Percentiles rank a stretch among this genome's conserved stretches.
These are phyloP conservation scores for Sphenopsis melanotis DNA, from an alignment of 2,797 vertebrate genomes.

Conservation along the genomic window DNA sequence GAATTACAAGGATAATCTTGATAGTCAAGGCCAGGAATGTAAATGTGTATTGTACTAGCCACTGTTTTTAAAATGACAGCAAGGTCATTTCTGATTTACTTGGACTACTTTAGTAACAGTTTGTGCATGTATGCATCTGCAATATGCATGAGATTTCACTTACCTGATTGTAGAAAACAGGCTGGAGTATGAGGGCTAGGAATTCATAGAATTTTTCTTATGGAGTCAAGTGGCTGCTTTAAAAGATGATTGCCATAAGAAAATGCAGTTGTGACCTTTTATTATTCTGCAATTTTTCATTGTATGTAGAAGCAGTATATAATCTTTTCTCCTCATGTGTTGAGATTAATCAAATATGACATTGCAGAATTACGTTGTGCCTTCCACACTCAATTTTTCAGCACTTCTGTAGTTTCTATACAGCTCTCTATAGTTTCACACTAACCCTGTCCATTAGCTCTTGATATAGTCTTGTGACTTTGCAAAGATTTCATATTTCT, in stretches of 20 bases:
- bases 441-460: neutral
- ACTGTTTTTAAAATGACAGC: neutral
- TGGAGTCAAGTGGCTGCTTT: neutral
- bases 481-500: neutral
- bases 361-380: neutral
- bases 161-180: neutral
- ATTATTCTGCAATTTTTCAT: neutral
- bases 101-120: neutral
- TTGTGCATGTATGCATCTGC: neutral
- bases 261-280: neutral
- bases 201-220: neutral
- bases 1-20: constrained; percentile 11
- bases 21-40: neutral
- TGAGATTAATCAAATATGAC: neutral
- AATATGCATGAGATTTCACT: neutral
- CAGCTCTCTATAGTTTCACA: neutral
- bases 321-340: neutral
- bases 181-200: neutral
- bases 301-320: neutral
- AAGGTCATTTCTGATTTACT: constrained; percentile 30
- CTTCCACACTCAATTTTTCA: neutral
- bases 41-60: neutral
- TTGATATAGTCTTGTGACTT: neutral
- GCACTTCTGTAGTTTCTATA: neutral
- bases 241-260: neutral